Evolutionary conservation across 2,888 invertebrate species (phyloP).

Genomic region (Cylloceria caligata): DNA sequence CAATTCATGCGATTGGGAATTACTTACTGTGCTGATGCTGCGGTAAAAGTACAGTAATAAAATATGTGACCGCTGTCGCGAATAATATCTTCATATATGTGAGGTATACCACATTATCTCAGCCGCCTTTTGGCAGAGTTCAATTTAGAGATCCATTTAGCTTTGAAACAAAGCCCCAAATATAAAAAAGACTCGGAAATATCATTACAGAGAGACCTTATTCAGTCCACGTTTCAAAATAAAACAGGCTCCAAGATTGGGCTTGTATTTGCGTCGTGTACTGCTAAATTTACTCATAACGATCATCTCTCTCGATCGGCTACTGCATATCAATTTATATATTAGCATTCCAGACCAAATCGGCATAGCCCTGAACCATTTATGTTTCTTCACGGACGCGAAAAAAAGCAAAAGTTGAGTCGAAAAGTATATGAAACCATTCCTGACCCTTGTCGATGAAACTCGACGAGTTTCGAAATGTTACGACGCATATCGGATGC

Average conservation of each 20-base stretch:
- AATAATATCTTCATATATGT: constrained; percentile 24
- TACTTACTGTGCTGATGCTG: constrained; percentile 27
- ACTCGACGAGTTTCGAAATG: not conserved
- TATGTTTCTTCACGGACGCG: not conserved
- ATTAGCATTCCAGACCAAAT: not conserved
- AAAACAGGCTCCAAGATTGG: no score
- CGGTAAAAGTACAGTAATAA: constrained; percentile 52
- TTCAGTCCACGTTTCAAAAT: no score
- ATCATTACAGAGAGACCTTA: no score
- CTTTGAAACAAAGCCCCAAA: no score
- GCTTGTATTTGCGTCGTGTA: no score
- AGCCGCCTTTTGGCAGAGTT: no score
- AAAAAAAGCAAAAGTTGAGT: not conserved
- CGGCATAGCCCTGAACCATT: not conserved
- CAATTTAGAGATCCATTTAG: no score
- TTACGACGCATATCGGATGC: not conserved
- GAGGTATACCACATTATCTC: not conserved
- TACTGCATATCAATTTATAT: not conserved
- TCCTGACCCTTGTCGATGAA: not conserved
- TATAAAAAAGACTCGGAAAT: no score
- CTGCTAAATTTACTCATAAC: not conserved
- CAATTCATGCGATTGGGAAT: constrained; percentile 53
- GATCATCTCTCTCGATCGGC: not conserved
- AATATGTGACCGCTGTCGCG: constrained; percentile 55
- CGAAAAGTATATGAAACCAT: not conserved